phyloP scores from a whole-genome alignment of 37 sponge, comb jelly and placozoan genomes.

The Geodia barretti region DNA sequence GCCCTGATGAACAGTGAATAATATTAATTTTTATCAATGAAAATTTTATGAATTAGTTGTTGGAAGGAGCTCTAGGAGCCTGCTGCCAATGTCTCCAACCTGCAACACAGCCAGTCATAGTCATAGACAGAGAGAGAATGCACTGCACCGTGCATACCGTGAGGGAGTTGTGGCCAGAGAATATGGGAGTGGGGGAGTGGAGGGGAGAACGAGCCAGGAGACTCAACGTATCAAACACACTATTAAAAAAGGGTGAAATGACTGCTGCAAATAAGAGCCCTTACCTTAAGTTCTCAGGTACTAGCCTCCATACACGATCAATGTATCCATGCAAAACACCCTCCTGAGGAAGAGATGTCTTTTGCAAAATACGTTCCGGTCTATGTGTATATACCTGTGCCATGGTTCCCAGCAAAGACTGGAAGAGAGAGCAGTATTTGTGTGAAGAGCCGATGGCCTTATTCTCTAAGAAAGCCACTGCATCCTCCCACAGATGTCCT shows the following conservation, averaged over 20 bases:
- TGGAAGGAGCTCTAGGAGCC: background rate
- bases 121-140: background rate
- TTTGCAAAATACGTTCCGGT: background rate
- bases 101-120: background rate
- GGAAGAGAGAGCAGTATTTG: constrained; percentile 11
- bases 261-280: background rate
- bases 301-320: background rate
- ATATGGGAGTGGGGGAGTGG: background rate
- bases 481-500: constrained; percentile 61
- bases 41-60: too few species aligned
- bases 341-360: background rate
- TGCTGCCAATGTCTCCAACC: background rate
- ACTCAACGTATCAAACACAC: background rate
- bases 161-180: background rate
- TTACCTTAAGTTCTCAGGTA: background rate
- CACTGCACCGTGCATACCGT: background rate
- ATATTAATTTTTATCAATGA: too few species aligned
- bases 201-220: background rate
- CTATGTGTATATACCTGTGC: constrained; percentile 14
- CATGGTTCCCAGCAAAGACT: constrained; percentile 8
- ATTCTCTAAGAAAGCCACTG: constrained; percentile 46
- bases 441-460: background rate
- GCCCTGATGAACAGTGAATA: too few species aligned
- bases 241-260: background rate
- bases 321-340: background rate